Evolutionary conservation across 2,113 vertebrate genomes (phyloP).

Genomic region (Aegithalos caudatus): DNA sequence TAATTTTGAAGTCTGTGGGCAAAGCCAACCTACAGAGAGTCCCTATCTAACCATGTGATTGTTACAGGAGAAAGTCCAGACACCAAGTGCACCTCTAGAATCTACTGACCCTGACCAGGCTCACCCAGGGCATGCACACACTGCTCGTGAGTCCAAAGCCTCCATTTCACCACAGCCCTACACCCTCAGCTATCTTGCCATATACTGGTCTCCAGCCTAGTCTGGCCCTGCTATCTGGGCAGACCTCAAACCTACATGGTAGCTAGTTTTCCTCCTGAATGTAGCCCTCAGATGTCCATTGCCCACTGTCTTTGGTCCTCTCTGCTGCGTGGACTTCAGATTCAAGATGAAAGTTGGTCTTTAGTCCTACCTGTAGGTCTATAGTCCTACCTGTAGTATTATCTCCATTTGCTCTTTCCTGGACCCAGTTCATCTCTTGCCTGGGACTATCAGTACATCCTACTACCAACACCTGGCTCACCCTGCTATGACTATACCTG

Average conservation of each 20-base stretch:
- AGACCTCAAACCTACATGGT: neutral
- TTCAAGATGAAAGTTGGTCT: neutral
- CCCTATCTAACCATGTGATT: neutral
- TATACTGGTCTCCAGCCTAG: neutral
- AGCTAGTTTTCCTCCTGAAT: neutral
- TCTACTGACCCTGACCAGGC: neutral
- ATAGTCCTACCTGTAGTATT: neutral
- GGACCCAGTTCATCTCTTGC: neutral
- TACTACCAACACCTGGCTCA: neutral
- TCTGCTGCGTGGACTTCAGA: neutral
- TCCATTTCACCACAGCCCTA: neutral
- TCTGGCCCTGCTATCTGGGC: neutral
- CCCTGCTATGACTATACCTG: neutral
- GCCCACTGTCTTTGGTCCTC: neutral
- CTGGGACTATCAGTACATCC: neutral
- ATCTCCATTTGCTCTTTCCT: neutral
- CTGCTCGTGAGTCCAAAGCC: rapidly evolving
- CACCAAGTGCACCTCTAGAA: neutral
- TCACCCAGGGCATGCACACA: neutral
- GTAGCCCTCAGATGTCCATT: neutral
- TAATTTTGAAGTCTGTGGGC: neutral
- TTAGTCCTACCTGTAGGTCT: too few species aligned
- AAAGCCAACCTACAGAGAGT: neutral
- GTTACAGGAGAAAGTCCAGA: neutral
- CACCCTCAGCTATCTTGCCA: neutral